Base-by-base conservation (phyloP, 1,140 invertebrate species). In the Drosophila tristis region DNA sequence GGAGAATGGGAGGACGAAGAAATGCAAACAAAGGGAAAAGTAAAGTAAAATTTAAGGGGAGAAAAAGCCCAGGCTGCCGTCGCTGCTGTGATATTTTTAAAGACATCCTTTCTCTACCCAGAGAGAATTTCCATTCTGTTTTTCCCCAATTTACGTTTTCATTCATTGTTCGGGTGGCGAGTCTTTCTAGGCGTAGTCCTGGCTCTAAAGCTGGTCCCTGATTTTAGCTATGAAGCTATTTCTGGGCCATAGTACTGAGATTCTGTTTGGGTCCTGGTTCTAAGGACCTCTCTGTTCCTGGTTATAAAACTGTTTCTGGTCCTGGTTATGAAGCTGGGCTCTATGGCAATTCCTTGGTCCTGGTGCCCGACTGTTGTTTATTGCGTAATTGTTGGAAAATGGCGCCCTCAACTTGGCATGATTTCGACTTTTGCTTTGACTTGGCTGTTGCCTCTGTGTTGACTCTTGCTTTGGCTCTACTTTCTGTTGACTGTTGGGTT, bases 321-420 rank as follows among this genome's bases (percentile, higher is more conserved):
- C 45, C 11, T 43, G 61, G 35, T 48, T 66, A 11, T 11, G 9
- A 35, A 9, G 31, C 35, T 11, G 4, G 35, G 35, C 13, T 39
- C 35, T 39, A 39, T 13, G 4, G 3, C 9, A 7, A 5, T 6
- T 6, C 26, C 5, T 65, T 31, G 25, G 15, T 39, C 9, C 54
- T 44, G 20, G 50, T 45, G 39, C 35, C 59, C 39, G 51, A 23
- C 29, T 31, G 26, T 65, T 81, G 78, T 63, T 72, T 63, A 63
- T 75, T 80, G 56, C 61, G 72, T 78, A 82, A 81, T 66, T 60
- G 74, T 65, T 78, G 60, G 70, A 63, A 78, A 82, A 78, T 66
- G 61, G 64, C 61, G 45, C 62, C 64, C 53, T 26, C 51, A 51
- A 65, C 68, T 64, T 23, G 45, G 20, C 15, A 43, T 58, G 56